Evolutionary conservation across 2,797 vertebrate species (phyloP).

Genomic region (Phrynocephalus vlangalii): DNA sequence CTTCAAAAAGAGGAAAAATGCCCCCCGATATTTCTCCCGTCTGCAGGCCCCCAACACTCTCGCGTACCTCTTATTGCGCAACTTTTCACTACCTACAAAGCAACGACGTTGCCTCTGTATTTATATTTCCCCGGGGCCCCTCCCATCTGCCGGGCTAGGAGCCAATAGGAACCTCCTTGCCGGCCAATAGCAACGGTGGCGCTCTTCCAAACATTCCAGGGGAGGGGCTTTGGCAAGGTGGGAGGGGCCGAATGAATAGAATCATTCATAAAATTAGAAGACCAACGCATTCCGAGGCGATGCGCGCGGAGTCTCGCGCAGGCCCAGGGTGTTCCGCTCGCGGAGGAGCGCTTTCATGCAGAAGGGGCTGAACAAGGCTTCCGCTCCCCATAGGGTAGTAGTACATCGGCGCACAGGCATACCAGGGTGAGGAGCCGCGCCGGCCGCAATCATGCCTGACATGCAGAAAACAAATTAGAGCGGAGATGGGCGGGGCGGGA

Average conservation of each 20-base stretch:
- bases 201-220: slow-evolving; percentile 56
- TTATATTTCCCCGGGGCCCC: slow-evolving; percentile 36
- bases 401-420: slow-evolving; percentile 1
- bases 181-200: slow-evolving; percentile 76
- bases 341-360: slow-evolving; percentile 5
- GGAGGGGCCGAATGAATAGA: slow-evolving; percentile 79
- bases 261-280: slow-evolving; percentile 86
- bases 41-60: background rate
- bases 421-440: slow-evolving; percentile 25
- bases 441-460: slow-evolving; percentile 26
- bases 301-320: background rate
- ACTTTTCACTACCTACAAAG: slow-evolving; percentile 19
- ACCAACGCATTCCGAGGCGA: slow-evolving; percentile 78
- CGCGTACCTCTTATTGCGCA: background rate
- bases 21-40: background rate
- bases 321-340: background rate
- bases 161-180: slow-evolving; percentile 61
- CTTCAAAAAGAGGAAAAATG: too few relatives aligned
- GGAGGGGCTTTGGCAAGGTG: slow-evolving; percentile 30
- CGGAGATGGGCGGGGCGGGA: background rate
- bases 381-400: slow-evolving; percentile 1
- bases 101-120: slow-evolving; percentile 17
- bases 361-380: slow-evolving; percentile 3
- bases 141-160: slow-evolving; percentile 63
- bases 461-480: background rate